Evolutionary conservation across 2,797 vertebrate genomes (phyloP), one percentile per base, ranked within the genome.

Genomic region (Danio aesculapii): DNA sequence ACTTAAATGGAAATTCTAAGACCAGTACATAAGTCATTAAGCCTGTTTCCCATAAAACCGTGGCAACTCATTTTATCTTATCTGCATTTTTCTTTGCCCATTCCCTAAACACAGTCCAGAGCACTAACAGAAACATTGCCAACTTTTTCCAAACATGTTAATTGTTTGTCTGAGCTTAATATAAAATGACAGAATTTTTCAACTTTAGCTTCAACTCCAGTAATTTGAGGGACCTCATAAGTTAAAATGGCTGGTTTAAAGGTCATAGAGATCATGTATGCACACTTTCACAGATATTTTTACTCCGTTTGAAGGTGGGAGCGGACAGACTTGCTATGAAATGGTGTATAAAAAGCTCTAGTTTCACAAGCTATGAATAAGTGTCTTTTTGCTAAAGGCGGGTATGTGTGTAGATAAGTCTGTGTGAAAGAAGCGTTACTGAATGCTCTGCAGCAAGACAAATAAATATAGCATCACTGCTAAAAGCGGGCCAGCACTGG

Each of bases 61-160:
- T 62, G 69, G 58, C 73, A 78, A 75, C 53, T 61, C 77, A 84
- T 83, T 69, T 69, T n/a, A 63, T 77, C 75, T 84, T 69, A 84
- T 86, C 81, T 55, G 81, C 82, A 58, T 70, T 62, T 71, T 82
- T 55, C 16, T 63, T 47, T 71, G 55, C 17, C 10, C 39, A 68
- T 68, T 73, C 49, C 75, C 71, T 82, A 82, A 80, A 73, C 79
- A 77, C 71, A 82, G 57, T 66, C 73, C 66, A 64, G 77, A 84
- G 63, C 79, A 57, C 73, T 66, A 77, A 81, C 47, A 63, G 55
- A 84, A 84, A 80, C 80, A 86, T 62, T 58, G 59, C 66, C 19
- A 52, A 12, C 11, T 69, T 79, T 77, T 82, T 77, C n/a, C 6
- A 57, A 77, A 77, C 61, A 75, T 53, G 17, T 30, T 61, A 30